A percentile compares a stretch with the other conserved stretches of the same genome.
phyloP scores from a whole-genome alignment of 92 coral and sea anemone genomes.

The Montipora capitata region DNA sequence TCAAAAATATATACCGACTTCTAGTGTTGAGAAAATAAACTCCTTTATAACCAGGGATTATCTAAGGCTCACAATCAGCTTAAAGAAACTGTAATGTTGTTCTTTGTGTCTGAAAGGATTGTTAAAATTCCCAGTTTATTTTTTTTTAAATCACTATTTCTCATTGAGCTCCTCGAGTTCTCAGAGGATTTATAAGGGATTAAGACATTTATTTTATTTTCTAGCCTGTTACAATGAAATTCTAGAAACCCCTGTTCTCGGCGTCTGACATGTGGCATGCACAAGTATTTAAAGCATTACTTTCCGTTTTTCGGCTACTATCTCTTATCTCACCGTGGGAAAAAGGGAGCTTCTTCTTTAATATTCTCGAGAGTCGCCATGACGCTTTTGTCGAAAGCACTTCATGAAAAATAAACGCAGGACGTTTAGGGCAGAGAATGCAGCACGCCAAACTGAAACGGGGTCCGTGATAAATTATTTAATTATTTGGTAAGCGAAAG shows the following conservation, averaged over 20 bases:
- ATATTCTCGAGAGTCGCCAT: slow-evolving; percentile 21
- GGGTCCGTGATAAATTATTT: too few relatives aligned
- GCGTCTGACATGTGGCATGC: not conserved
- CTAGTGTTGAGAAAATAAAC: slow-evolving; percentile 1
- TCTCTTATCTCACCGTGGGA: slow-evolving; percentile 63
- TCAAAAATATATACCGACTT: not conserved
- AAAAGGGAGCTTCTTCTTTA: slow-evolving; percentile 6
- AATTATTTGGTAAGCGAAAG: too few relatives aligned
- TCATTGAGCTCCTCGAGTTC: not conserved
- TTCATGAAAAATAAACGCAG: slow-evolving; percentile 17
- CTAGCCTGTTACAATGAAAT: not conserved
- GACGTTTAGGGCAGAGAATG: not conserved
- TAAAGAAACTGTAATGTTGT: slow-evolving; percentile 10
- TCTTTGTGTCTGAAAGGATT: slow-evolving; percentile 6
- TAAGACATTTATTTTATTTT: not conserved
- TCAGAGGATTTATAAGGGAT: not conserved
- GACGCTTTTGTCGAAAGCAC: slow-evolving; percentile 34
- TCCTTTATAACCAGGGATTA: not conserved
- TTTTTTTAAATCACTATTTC: slow-evolving; percentile 5
- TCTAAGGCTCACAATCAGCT: slow-evolving; percentile 6
- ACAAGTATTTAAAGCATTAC: not conserved
- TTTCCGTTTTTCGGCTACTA: slow-evolving; percentile 9
- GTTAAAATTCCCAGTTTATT: slow-evolving; percentile 1
- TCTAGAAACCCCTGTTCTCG: not conserved
- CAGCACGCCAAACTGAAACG: not conserved